Conservation (phyloP, 2,113 vertebrate species). For the Dromas ardeola region DNA sequence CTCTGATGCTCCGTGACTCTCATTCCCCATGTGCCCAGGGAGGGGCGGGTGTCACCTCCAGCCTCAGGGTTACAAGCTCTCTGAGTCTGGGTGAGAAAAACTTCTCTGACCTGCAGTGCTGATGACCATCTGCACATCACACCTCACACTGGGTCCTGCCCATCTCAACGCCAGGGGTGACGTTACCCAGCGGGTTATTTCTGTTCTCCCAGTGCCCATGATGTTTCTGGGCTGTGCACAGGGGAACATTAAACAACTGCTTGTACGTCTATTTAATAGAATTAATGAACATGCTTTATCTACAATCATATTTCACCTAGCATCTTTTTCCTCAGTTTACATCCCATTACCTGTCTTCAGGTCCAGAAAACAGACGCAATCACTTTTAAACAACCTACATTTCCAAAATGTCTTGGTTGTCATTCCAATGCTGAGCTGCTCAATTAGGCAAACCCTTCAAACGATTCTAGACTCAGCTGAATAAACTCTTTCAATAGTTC, state of each 20-base stretch:
- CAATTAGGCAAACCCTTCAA: background rate
- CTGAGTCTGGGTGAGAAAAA: accelerated
- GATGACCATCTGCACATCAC: background rate
- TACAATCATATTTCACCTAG: background rate
- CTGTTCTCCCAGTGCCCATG: background rate
- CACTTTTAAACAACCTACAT: background rate
- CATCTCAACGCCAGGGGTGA: accelerated
- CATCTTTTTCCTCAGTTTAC: background rate
- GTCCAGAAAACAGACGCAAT: background rate
- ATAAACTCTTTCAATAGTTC: background rate
- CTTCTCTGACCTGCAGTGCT: background rate
- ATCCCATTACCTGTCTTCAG: background rate
- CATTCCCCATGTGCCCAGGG: background rate
- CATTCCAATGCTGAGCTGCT: background rate
- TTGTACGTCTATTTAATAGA: background rate
- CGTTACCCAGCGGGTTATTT: accelerated
- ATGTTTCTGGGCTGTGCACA: background rate
- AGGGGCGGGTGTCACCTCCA: background rate
- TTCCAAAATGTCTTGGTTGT: background rate
- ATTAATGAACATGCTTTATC: background rate
- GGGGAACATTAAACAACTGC: background rate
- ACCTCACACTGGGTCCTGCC: too few species aligned
- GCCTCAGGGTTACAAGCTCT: background rate
- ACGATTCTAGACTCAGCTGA: background rate
- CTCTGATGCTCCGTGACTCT: background rate